A percentile compares a stretch with the other conserved stretches of the same genome.
phyloP scores from a whole-genome alignment of 2,113 vertebrate species.

The Cacatua alba region DNA sequence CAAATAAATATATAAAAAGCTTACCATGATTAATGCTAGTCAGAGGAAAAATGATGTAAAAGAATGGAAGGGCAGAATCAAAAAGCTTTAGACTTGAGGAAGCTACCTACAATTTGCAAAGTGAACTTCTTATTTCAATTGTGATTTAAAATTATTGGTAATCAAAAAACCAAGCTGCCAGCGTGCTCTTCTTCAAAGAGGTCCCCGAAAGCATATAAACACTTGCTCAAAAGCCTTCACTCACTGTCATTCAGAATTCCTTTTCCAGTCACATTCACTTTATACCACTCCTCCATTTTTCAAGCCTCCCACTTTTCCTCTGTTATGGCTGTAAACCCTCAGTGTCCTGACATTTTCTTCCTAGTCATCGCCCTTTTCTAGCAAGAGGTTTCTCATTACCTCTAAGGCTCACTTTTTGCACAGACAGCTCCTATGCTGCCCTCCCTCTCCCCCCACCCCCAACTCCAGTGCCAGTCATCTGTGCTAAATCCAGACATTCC shows the following conservation, averaged over 20 bases:
- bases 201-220: background rate
- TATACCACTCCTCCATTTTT: background rate
- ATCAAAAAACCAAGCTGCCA: background rate
- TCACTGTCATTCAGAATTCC: background rate
- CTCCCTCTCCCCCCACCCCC: too few species aligned
- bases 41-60: background rate
- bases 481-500: conserved; percentile 58
- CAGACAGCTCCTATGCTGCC: background rate
- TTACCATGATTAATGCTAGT: background rate
- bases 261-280: background rate
- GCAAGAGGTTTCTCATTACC: background rate
- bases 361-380: background rate
- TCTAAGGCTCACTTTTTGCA: background rate
- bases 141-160: background rate
- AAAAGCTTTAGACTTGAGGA: background rate
- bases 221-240: background rate
- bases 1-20: background rate
- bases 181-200: background rate
- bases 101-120: background rate
- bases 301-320: background rate
- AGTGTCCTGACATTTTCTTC: background rate
- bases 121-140: background rate
- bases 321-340: background rate
- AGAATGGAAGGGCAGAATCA: background rate
- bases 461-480: background rate